Evolutionary conservation across 2,113 vertebrate genomes (phyloP).

Genomic region (Tyto alba): DNA sequence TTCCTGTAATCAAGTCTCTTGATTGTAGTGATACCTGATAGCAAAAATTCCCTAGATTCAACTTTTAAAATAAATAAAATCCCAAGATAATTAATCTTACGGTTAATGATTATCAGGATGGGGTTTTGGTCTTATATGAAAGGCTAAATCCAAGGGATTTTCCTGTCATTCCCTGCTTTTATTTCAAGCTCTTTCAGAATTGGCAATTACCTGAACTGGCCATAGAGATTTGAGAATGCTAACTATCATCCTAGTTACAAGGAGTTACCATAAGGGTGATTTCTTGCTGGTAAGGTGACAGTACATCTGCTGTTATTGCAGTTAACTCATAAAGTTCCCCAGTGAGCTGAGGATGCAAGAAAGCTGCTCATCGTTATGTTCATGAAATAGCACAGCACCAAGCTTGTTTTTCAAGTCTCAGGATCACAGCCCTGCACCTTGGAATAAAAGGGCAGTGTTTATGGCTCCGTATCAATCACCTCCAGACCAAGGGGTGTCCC

Average conservation of each 20-base stretch:
- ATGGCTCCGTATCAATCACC: background rate
- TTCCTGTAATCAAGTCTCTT: background rate
- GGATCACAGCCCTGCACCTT: background rate
- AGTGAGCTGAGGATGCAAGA: background rate
- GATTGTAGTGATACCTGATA: background rate
- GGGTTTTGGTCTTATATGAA: rapidly evolving
- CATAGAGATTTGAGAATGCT: rapidly evolving
- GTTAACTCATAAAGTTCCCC: background rate
- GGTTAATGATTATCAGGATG: background rate
- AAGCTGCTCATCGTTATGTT: background rate
- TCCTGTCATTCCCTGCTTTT: background rate
- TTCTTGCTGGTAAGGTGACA: background rate
- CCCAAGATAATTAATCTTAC: background rate
- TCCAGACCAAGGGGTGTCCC: background rate
- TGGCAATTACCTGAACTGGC: background rate
- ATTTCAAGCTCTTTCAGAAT: background rate
- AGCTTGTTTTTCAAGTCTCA: background rate
- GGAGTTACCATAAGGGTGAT: background rate
- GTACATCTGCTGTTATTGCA: background rate
- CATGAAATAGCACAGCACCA: background rate
- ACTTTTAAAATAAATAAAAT: background rate
- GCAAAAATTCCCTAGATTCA: background rate
- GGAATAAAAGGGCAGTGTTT: background rate
- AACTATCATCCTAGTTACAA: rapidly evolving
- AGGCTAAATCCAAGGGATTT: background rate